These are phyloP conservation scores for Hydriomena furcata DNA, from an alignment of 2,888 invertebrate species.

Conservation along the genomic window DNA sequence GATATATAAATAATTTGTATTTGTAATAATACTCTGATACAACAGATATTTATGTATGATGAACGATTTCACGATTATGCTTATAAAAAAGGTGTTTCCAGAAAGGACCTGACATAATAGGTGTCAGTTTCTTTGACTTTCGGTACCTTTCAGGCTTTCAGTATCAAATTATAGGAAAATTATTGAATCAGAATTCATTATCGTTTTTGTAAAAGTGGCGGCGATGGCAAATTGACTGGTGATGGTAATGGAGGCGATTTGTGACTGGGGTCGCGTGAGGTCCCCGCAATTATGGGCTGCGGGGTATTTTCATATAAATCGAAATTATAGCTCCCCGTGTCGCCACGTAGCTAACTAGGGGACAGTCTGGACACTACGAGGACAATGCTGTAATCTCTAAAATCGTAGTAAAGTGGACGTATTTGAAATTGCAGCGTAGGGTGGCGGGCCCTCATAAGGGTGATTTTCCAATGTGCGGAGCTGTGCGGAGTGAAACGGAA, in stretches of 20 bases:
- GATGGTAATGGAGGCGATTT: constrained; percentile 23
- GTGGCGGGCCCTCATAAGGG: too few species aligned
- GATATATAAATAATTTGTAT: too few species aligned
- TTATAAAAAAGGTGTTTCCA: not conserved
- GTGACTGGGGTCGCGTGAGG: constrained; percentile 33
- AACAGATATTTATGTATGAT: not conserved
- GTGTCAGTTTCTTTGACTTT: constrained; percentile 1
- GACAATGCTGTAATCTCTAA: not conserved
- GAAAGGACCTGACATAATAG: not conserved
- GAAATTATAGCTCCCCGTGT: constrained; percentile 32
- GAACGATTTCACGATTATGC: constrained; percentile 4
- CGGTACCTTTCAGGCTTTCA: too few species aligned
- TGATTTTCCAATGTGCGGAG: too few species aligned
- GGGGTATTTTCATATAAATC: constrained; percentile 43
- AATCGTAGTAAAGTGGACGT: too few species aligned
- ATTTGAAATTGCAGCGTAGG: too few species aligned
- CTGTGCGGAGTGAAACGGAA: too few species aligned
- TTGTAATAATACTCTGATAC: too few species aligned
- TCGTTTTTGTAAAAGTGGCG: constrained; percentile 12
- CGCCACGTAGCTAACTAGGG: not conserved
- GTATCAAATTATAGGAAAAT: constrained; percentile 9
- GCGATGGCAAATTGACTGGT: constrained; percentile 20
- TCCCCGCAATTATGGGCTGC: constrained; percentile 34
- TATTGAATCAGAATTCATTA: constrained; percentile 25
- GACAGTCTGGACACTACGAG: not conserved